These are phyloP conservation scores for Hypena proboscidalis DNA, from an alignment of 2,888 invertebrate genomes.

Conservation along the genomic window DNA sequence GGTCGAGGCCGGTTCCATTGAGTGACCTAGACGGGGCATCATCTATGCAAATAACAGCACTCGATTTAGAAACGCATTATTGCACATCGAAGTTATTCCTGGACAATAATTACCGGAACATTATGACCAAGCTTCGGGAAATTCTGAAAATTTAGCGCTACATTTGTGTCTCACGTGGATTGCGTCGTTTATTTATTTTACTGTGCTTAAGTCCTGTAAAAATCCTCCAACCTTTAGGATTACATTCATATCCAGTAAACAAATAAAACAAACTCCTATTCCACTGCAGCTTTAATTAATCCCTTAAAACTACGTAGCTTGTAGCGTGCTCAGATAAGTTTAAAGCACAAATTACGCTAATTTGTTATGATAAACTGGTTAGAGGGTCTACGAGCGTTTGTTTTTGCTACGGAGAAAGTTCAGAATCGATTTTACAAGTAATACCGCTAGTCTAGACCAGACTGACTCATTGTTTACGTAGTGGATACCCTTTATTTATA, in stretches of 20 bases:
- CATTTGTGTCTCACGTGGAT: conserved; percentile 9
- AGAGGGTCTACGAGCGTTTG: conserved; percentile 47
- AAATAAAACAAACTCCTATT: conserved; percentile 7
- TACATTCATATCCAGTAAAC: no score
- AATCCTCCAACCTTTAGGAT: no score
- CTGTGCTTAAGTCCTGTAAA: no score
- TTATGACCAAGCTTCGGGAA: conserved; percentile 12
- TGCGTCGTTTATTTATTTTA: conserved; percentile 11
- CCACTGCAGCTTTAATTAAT: neutral
- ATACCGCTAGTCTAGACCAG: conserved; percentile 39
- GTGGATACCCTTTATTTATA: conserved; percentile 38
- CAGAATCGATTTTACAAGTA: conserved; percentile 46
- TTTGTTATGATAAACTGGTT: conserved; percentile 41
- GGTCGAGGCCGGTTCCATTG: conserved; percentile 71
- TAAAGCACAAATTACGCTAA: conserved; percentile 13
- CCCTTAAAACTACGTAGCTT: neutral
- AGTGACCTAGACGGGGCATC: conserved; percentile 54
- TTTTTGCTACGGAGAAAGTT: conserved; percentile 59
- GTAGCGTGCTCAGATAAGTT: neutral
- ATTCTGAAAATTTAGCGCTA: conserved; percentile 12
- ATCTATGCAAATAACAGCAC: conserved; percentile 39
- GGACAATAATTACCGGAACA: conserved; percentile 25
- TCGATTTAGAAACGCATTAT: conserved; percentile 45
- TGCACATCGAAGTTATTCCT: conserved; percentile 22
- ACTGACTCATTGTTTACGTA: conserved; percentile 52